These are phyloP conservation scores for Drosophila pseudoananassae DNA, from an alignment of 1,140 invertebrate genomes.

Conservation along the genomic window DNA sequence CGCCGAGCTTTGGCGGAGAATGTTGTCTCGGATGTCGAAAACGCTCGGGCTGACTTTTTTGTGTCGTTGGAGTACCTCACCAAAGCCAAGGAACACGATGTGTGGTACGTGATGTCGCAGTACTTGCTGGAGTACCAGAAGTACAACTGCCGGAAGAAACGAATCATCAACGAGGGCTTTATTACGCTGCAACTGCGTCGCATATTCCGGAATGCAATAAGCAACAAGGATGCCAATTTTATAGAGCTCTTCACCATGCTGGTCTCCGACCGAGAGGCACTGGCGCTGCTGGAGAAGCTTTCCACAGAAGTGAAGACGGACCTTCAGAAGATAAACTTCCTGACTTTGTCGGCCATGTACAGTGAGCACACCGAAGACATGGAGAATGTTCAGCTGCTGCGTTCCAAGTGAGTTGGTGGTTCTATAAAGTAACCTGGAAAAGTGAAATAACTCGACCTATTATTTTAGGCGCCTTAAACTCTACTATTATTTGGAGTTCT, in stretches of 20 bases:
- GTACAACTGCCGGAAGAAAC: constrained; percentile 48
- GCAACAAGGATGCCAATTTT: constrained; percentile 70
- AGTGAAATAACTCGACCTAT: too few species aligned
- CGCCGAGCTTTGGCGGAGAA: constrained; percentile 39
- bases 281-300: constrained; percentile 57
- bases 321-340: constrained; percentile 71
- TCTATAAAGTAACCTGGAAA: background rate
- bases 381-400: constrained; percentile 53
- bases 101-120: constrained; percentile 77
- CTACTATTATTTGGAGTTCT: constrained; percentile 79
- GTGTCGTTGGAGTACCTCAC: constrained; percentile 68
- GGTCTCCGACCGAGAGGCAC: constrained; percentile 52
- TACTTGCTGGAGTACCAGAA: constrained; percentile 72
- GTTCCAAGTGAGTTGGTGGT: constrained; percentile 53
- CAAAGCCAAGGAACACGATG: constrained; percentile 73
- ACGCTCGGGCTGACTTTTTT: constrained; percentile 71
- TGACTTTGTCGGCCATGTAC: constrained; percentile 80
- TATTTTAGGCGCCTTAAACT: constrained; percentile 69
- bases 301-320: constrained; percentile 69
- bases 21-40: constrained; percentile 54
- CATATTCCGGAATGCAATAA: constrained; percentile 67
- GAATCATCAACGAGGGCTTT: constrained; percentile 70
- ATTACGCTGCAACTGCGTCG: constrained; percentile 68
- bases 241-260: constrained; percentile 75
- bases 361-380: constrained; percentile 58